Percentiles rank a stretch among this genome's conserved stretches.
Conservation (phyloP, 2,888 invertebrate genomes). For the Ctena decussata region DNA sequence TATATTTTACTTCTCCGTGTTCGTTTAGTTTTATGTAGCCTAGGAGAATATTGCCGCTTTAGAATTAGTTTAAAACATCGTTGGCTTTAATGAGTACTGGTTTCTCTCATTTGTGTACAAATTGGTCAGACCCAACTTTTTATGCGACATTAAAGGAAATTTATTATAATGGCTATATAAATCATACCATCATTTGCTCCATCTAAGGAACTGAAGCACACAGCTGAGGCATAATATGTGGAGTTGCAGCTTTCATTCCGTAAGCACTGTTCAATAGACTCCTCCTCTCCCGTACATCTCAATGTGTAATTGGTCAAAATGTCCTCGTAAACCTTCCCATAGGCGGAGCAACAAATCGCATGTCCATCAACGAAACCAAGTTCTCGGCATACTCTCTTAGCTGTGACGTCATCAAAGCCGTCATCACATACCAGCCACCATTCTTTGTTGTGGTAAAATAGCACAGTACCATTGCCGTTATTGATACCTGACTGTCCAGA, state of each 20-base stretch:
- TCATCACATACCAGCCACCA: conserved; percentile 80
- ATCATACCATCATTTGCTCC: conserved; percentile 63
- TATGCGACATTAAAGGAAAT: no score
- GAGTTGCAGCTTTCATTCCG: conserved; percentile 63
- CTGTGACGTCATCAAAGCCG: conserved; percentile 79
- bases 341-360: conserved; percentile 81
- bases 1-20: no score
- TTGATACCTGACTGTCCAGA: conserved; percentile 62
- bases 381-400: conserved; percentile 76
- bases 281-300: conserved; percentile 87
- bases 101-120: no score
- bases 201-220: conserved; percentile 66
- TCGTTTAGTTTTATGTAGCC: no score
- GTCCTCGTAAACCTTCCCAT: conserved; percentile 45
- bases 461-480: conserved; percentile 75
- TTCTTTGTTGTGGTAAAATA: conserved; percentile 66
- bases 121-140: no score
- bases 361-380: conserved; percentile 78
- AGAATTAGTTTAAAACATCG: no score
- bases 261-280: conserved; percentile 73
- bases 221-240: conserved; percentile 77
- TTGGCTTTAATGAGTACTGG: no score
- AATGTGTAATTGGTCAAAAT: conserved; percentile 76
- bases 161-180: no score
- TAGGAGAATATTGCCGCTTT: no score